Conservation (phyloP, 37 sponge, comb jelly and placozoan genomes). For the Spongia lamella region DNA sequence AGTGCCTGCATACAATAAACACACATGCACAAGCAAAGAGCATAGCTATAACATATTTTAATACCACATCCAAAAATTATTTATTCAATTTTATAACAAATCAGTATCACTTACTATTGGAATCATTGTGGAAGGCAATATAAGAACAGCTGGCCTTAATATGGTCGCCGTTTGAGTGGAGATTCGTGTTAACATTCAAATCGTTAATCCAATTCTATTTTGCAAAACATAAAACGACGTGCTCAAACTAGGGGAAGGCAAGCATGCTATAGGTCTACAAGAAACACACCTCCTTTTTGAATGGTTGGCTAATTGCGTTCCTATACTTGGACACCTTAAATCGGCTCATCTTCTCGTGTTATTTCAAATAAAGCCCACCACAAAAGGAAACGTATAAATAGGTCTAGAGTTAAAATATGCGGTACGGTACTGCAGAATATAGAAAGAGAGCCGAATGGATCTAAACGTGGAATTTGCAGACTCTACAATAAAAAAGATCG, state of each 20-base stretch:
- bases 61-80: too few species aligned
- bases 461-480: conserved; percentile 45
- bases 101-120: conserved; percentile 18
- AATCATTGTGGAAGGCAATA: conserved; percentile 69
- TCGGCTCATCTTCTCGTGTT: conserved; percentile 64
- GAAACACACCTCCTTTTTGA: conserved; percentile 70
- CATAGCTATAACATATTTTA: too few species aligned
- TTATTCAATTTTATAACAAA: too few species aligned
- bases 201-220: conserved; percentile 76
- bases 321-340: conserved; percentile 86
- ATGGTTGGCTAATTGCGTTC: conserved; percentile 63
- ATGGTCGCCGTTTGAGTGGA: conserved; percentile 50
- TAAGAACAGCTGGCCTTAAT: conserved; percentile 63
- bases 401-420: neutral
- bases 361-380: neutral
- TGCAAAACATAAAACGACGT: neutral
- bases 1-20: conserved; percentile 26
- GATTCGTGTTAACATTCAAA: conserved; percentile 64
- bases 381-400: neutral
- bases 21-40: too few species aligned
- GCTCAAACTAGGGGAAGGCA: neutral
- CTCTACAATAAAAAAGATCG: conserved; percentile 14
- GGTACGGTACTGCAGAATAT: neutral
- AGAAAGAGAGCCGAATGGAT: too few species aligned
- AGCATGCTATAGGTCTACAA: neutral